Evolutionary conservation across 2,113 vertebrate species (phyloP).

Genomic region (Coreoperca whiteheadi): DNA sequence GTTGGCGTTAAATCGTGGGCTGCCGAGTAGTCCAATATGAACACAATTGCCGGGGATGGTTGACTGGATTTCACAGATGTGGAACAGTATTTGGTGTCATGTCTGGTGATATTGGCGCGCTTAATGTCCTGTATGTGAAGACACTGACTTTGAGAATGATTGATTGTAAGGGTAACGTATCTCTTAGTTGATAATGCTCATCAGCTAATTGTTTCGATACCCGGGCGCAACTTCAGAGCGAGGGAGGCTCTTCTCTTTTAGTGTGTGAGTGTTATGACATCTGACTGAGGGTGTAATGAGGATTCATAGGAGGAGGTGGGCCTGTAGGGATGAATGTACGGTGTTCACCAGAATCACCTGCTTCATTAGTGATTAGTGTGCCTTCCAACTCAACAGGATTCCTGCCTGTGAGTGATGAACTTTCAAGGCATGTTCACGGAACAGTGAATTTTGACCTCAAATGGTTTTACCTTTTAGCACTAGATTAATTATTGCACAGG

Average conservation of each 20-base stretch:
- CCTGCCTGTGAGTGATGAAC: slow-evolving; percentile 18
- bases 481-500: slow-evolving; percentile 8
- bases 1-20: not conserved
- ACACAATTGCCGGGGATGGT: not conserved
- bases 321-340: slow-evolving; percentile 11
- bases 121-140: not conserved
- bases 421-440: not conserved
- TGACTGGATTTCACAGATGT: not conserved
- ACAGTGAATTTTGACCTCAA: not conserved
- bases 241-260: not conserved
- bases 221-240: not conserved
- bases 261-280: slow-evolving; percentile 36
- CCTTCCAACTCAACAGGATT: not conserved
- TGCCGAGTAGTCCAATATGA: not conserved
- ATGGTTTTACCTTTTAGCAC: slow-evolving; percentile 8
- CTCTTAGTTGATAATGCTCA: not conserved
- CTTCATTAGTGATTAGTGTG: slow-evolving; percentile 34
- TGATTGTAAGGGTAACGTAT: slow-evolving; percentile 17
- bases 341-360: slow-evolving; percentile 25
- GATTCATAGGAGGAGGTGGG: slow-evolving; percentile 19
- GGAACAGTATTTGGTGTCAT: not conserved
- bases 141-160: not conserved
- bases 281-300: slow-evolving; percentile 41
- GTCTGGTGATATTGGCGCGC: slow-evolving; percentile 7
- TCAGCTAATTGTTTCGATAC: slow-evolving; percentile 27